Evolutionary conservation across 2,113 vertebrate species (phyloP), one percentile per base, ranked within the genome.

Genomic region (Gobiocypris rarus): DNA sequence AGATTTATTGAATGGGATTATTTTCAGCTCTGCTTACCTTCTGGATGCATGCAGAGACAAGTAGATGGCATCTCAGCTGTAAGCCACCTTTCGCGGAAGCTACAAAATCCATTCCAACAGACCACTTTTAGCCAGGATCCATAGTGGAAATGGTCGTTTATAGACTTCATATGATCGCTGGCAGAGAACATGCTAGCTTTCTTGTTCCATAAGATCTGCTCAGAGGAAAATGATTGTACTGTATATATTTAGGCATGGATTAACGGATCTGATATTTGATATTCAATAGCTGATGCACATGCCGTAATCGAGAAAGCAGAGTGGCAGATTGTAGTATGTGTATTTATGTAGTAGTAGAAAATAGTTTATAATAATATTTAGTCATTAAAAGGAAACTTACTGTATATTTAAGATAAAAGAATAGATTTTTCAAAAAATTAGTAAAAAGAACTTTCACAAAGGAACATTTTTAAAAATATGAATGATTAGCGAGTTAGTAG

Each of bases 11-110:
- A 67, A 59, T 75, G 19, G 67, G 28, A 50, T 24, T 88, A 83
- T 83, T 87, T 87, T 85, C 69, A 34, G 87, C 86, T 75, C 79
- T 48, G 61, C 74, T 85, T 69, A 83, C 22, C 76, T 45, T 84
- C 41, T 56, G 15, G 52, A 82, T 78, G 58, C 65, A 50, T 75
- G 85, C 41, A 73, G 26, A 13, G 75, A 80, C 59, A 86, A 54
- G 54, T 52, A 81, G 43, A 81, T 67, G 58, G 43, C 43, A 69
- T 81, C 19, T 52, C 19, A 54, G 26, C 26, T 81, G 69, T 38
- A 59, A n/a, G 19, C n/a, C 9, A 69, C 41, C 26, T 34, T 67
- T 69, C 9, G 1, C 45, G n/a, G 63, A 52, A 81, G 13, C 28
- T 56, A 24, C 19, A 19, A 70, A 81, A 81, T 70, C 63, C 4